Evolutionary conservation across 2,888 invertebrate genomes (phyloP).

Genomic region (Clanis bilineata): DNA sequence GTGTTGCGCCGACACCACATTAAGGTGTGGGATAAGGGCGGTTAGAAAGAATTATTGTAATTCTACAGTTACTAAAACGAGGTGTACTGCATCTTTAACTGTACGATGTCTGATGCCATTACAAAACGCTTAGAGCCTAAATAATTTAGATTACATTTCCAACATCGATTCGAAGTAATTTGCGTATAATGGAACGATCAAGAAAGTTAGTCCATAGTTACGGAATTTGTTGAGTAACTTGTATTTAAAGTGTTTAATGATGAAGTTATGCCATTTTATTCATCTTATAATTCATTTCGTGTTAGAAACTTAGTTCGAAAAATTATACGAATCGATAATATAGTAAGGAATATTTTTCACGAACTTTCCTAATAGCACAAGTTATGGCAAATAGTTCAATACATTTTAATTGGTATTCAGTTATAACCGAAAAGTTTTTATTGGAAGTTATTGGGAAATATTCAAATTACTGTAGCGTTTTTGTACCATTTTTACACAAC

Average conservation of each 20-base stretch:
- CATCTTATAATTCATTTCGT: not conserved
- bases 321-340: not conserved
- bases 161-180: conserved; percentile 24
- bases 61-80: not conserved
- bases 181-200: conserved; percentile 31
- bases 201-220: conserved; percentile 30
- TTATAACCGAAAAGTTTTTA: not conserved
- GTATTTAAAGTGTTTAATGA: not conserved
- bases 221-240: conserved; percentile 2
- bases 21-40: too few relatives aligned
- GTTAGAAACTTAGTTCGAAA: not conserved
- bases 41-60: too few relatives aligned
- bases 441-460: not conserved
- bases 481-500: too few relatives aligned
- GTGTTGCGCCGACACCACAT: too few relatives aligned
- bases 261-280: not conserved
- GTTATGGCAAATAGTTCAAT: not conserved
- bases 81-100: not conserved
- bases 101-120: not conserved
- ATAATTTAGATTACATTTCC: not conserved
- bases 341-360: not conserved
- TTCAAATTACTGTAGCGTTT: not conserved
- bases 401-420: not conserved
- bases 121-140: not conserved
- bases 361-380: not conserved